phyloP scores from a whole-genome alignment of 2,888 invertebrate genomes.

The Malacosoma neustria region DNA sequence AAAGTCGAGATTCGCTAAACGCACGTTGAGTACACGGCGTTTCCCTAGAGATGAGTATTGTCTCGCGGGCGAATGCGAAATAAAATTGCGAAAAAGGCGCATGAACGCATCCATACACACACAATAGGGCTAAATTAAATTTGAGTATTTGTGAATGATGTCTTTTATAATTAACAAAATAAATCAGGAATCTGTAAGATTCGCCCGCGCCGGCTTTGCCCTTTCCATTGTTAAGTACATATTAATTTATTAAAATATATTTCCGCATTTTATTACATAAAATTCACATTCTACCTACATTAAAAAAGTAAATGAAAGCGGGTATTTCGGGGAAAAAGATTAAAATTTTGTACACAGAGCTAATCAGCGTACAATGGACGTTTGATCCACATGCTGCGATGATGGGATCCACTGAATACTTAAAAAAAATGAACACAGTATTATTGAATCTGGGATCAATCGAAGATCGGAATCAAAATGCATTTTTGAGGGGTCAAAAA shows the following conservation, averaged over 20 bases:
- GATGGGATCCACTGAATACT: conserved; percentile 30
- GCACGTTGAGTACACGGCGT: conserved; percentile 59
- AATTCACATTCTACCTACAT: conserved; percentile 74
- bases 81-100: conserved; percentile 11
- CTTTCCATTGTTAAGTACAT: conserved; percentile 70
- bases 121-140: conserved; percentile 4
- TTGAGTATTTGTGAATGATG: conserved; percentile 12
- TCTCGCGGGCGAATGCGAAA: conserved; percentile 57
- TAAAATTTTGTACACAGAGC: conserved; percentile 70
- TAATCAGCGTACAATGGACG: conserved; percentile 74
- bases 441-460: conserved; percentile 14
- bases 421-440: conserved; percentile 14
- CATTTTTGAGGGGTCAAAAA: conserved; percentile 15
- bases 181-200: conserved; percentile 18
- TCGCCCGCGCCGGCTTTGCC: conserved; percentile 70
- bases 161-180: conserved; percentile 8
- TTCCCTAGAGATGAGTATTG: conserved; percentile 50
- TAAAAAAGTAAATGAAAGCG: conserved; percentile 69
- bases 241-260: conserved; percentile 75
- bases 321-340: conserved; percentile 60
- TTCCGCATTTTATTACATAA: conserved; percentile 74
- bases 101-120: conserved; percentile 4
- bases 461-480: conserved; percentile 13
- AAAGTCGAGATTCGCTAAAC: conserved; percentile 20
- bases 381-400: conserved; percentile 52